Evolutionary conservation across 1,140 invertebrate species (phyloP).

Genomic region (Colletes gigas): DNA sequence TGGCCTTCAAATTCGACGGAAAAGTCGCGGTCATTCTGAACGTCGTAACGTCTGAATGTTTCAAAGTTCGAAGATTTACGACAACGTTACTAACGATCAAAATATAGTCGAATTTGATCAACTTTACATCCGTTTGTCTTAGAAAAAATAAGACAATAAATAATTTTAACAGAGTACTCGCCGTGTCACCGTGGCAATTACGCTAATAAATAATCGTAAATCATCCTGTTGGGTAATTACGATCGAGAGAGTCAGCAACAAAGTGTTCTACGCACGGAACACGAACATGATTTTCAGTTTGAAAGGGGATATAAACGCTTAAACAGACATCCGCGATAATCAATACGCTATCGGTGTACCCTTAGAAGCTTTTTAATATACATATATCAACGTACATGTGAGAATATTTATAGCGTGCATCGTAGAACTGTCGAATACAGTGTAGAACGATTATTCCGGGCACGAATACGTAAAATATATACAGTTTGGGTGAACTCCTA

Average conservation of each 20-base stretch:
- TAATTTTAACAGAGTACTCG: too few relatives aligned
- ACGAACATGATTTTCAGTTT: constrained; percentile 26
- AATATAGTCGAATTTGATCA: too few relatives aligned
- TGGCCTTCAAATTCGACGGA: not conserved
- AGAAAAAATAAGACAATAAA: not conserved
- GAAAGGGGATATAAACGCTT: constrained; percentile 30
- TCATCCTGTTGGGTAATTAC: not conserved
- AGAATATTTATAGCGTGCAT: constrained; percentile 26
- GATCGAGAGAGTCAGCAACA: not conserved
- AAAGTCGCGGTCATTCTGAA: not conserved
- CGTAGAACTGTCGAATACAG: constrained; percentile 18
- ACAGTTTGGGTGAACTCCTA: too few relatives aligned
- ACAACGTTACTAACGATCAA: too few relatives aligned
- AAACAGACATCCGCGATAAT: constrained; percentile 38
- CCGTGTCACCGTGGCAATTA: too few relatives aligned
- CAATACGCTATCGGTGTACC: constrained; percentile 26
- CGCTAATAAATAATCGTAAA: too few relatives aligned
- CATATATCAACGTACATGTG: not conserved
- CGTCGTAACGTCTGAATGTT: constrained; percentile 12
- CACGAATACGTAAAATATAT: not conserved
- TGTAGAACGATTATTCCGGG: not conserved
- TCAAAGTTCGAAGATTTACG: not conserved
- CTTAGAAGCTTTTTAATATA: constrained; percentile 33
- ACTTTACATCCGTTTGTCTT: too few relatives aligned
- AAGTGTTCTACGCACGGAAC: not conserved